A percentile compares a stretch with the other conserved stretches of the same genome.
phyloP scores from a whole-genome alignment of 2,888 invertebrate genomes.

The Conus canariensis region DNA sequence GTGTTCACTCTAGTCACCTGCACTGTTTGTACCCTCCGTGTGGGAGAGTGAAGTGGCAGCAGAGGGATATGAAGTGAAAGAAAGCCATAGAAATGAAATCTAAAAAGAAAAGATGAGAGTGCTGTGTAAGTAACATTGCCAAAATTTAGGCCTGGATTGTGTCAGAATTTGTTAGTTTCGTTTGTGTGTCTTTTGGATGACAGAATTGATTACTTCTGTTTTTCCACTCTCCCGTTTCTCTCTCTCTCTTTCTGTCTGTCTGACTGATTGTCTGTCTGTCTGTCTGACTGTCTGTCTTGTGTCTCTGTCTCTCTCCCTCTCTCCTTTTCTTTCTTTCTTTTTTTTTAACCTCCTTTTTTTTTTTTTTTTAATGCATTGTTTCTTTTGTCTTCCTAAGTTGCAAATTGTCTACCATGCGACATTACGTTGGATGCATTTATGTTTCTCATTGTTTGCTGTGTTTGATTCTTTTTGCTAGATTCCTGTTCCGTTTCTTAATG shows the following conservation, averaged over 20 bases:
- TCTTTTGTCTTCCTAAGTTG: not conserved
- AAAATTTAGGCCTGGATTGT: no score
- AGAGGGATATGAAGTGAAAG: no score
- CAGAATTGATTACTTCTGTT: not conserved
- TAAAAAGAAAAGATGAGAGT: not conserved
- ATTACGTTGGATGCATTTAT: conserved; percentile 30
- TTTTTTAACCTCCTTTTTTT: not conserved
- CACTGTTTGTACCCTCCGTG: no score
- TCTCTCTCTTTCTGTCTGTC: no score
- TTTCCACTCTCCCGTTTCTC: not conserved
- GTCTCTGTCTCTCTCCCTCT: no score
- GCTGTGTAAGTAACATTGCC: no score
- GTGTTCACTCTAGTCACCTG: no score
- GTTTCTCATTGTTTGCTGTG: conserved; percentile 7
- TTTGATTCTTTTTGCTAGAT: conserved; percentile 47
- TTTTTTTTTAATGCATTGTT: not conserved
- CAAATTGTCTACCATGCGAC: not conserved
- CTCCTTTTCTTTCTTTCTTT: not conserved
- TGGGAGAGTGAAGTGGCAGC: no score
- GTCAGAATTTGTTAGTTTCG: not conserved
- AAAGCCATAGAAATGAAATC: no score
- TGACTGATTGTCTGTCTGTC: no score
- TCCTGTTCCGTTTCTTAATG: conserved; percentile 52
- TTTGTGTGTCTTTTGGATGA: not conserved
- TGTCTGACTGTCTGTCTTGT: no score